phyloP scores from a whole-genome alignment of 2,797 vertebrate genomes.

The Phrynocephalus forsythii region DNA sequence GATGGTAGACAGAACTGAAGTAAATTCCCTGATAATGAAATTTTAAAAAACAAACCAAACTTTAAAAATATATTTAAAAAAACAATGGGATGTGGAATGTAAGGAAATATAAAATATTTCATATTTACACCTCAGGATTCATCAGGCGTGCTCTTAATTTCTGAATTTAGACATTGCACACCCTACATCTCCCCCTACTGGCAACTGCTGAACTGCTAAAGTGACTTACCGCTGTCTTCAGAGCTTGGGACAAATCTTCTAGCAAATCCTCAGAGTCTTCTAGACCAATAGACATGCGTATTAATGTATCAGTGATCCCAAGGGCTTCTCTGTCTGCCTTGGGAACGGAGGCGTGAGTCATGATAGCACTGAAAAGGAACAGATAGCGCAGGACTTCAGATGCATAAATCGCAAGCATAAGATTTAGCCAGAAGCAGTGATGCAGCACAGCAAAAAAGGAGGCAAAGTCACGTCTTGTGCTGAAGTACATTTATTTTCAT shows the following conservation, averaged over 20 bases:
- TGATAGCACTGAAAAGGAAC: constrained; percentile 83
- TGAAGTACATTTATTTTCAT: no score
- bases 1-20: no score
- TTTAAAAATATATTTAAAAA: no score
- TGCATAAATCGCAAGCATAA: neutral
- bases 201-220: neutral
- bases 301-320: constrained; percentile 90
- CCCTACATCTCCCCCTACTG: no score
- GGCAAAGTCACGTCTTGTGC: no score
- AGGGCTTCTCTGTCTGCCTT: constrained; percentile 80
- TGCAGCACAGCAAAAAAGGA: no score
- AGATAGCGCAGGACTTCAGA: neutral
- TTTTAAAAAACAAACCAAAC: no score
- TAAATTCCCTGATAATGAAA: no score
- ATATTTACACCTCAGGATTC: neutral
- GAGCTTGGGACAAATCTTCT: constrained; percentile 87
- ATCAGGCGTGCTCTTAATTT: neutral
- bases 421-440: no score
- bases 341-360: constrained; percentile 92
- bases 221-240: constrained; percentile 86
- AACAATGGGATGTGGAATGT: no score
- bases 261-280: constrained; percentile 90
- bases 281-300: constrained; percentile 92
- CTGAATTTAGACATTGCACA: neutral
- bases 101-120: no score